A percentile compares a stretch with the other conserved stretches of the same genome.
phyloP scores from a whole-genome alignment of 2,888 invertebrate species.

The Melinopterus prodromus region DNA sequence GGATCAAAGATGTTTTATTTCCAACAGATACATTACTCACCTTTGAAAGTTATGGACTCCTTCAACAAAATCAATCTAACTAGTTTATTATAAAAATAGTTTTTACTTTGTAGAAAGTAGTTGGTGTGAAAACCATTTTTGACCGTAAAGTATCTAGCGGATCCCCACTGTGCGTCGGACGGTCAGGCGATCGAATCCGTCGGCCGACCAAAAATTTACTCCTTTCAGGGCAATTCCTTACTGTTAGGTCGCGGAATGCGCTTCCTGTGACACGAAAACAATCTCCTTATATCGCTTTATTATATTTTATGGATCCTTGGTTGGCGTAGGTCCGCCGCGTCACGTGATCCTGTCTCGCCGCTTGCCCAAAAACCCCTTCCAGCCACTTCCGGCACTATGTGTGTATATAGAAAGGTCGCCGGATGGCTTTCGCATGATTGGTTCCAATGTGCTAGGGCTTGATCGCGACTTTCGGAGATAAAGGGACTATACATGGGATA shows the following conservation, averaged over 20 bases:
- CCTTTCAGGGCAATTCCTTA: slow-evolving; percentile 48
- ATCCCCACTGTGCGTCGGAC: too few relatives aligned
- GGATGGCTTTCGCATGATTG: slow-evolving; percentile 17
- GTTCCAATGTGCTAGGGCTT: slow-evolving; percentile 6
- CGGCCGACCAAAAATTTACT: slow-evolving; percentile 42
- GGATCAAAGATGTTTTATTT: too few relatives aligned
- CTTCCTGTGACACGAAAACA: slow-evolving; percentile 32
- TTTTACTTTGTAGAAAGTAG: too few relatives aligned
- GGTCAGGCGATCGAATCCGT: background rate
- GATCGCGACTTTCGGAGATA: slow-evolving; percentile 8
- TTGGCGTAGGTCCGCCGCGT: slow-evolving; percentile 14
- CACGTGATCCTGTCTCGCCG: background rate
- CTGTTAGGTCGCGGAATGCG: slow-evolving; percentile 45
- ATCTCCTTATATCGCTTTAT: slow-evolving; percentile 27
- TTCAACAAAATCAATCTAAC: too few relatives aligned
- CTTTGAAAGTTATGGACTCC: too few relatives aligned
- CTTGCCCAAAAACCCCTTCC: background rate
- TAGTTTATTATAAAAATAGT: too few relatives aligned
- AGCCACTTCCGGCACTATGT: background rate
- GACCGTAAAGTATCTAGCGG: too few relatives aligned
- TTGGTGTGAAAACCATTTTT: too few relatives aligned
- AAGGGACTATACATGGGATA: background rate
- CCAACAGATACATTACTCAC: too few relatives aligned
- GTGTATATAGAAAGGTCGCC: slow-evolving; percentile 20
- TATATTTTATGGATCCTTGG: slow-evolving; percentile 22